These are phyloP conservation scores for Trypoxylon attenuatum DNA, from an alignment of 2,888 invertebrate species.

Conservation along the genomic window DNA sequence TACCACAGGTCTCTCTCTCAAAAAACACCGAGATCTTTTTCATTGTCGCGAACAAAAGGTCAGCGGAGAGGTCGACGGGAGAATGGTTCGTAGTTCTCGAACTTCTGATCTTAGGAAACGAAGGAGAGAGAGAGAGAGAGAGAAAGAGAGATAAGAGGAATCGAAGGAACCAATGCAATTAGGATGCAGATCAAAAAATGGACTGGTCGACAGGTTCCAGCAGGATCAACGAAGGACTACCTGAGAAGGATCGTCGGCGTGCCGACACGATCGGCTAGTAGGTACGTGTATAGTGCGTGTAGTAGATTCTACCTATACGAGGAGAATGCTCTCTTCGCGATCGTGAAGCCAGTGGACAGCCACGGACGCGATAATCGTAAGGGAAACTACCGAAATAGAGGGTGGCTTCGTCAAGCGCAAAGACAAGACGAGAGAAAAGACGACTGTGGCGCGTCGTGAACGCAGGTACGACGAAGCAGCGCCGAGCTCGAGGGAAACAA, in stretches of 20 bases:
- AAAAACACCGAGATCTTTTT: constrained; percentile 10
- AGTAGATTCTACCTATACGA: too few species aligned
- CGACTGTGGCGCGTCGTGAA: constrained; percentile 33
- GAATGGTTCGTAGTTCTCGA: not conserved
- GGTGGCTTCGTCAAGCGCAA: constrained; percentile 19
- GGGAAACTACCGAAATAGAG: constrained; percentile 19
- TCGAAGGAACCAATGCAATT: too few species aligned
- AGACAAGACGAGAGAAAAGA: constrained; percentile 18
- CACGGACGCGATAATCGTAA: constrained; percentile 12
- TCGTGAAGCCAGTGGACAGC: constrained; percentile 16
- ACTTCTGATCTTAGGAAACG: too few species aligned
- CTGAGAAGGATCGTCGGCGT: too few species aligned
- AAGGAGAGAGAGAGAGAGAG: too few species aligned
- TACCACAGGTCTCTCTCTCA: too few species aligned
- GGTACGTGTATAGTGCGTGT: too few species aligned
- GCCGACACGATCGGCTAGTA: constrained; percentile 1
- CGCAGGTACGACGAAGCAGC: constrained; percentile 23
- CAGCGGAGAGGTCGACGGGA: not conserved
- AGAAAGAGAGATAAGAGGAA: too few species aligned
- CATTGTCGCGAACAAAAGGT: constrained; percentile 4
- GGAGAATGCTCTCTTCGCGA: too few species aligned
- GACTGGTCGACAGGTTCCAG: too few species aligned
- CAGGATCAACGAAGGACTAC: too few species aligned
- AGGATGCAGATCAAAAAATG: too few species aligned
- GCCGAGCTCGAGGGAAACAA: constrained; percentile 41